Percentiles rank a stretch among this genome's conserved stretches.
These are phyloP conservation scores for Campoplex nolae DNA, from an alignment of 2,888 invertebrate species.

Conservation along the genomic window DNA sequence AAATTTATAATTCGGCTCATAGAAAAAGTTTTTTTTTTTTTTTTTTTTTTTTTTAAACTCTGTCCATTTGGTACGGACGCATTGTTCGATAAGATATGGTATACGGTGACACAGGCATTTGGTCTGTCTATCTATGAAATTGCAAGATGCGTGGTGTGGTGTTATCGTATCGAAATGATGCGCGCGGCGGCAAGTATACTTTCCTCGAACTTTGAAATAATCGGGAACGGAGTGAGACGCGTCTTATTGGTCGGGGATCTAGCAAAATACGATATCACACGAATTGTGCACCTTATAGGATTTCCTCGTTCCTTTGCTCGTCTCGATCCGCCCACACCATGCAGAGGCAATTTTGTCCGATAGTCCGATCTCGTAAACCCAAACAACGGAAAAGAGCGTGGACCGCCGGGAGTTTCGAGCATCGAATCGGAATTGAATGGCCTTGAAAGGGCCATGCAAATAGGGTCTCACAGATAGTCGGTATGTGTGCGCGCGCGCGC, in stretches of 20 bases:
- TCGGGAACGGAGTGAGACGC: not conserved
- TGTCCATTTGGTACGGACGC: too few species aligned
- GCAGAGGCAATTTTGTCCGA: constrained; percentile 61
- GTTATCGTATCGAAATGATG: too few species aligned
- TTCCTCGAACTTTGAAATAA: not conserved
- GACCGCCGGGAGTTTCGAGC: constrained; percentile 45
- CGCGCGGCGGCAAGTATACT: too few species aligned
- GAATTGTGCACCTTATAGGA: not conserved
- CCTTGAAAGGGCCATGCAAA: constrained; percentile 58
- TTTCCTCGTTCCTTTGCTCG: not conserved
- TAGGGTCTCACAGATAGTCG: constrained; percentile 23
- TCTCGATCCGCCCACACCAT: constrained; percentile 4
- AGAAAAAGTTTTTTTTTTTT: too few species aligned
- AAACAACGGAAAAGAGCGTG: not conserved
- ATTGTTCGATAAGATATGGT: too few species aligned
- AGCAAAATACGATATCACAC: constrained; percentile 26
- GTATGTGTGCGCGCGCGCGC: not conserved
- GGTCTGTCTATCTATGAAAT: too few species aligned
- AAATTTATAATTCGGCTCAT: too few species aligned
- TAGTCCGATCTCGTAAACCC: constrained; percentile 46
- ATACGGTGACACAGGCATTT: too few species aligned
- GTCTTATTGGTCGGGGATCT: not conserved
- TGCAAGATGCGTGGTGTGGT: too few species aligned
- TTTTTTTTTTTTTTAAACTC: too few species aligned
- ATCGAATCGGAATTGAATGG: constrained; percentile 67